A percentile compares a stretch with the other conserved stretches of the same genome.
These are phyloP conservation scores for Danio jaintianensis DNA, from an alignment of 2,797 vertebrate species.

Conservation along the genomic window DNA sequence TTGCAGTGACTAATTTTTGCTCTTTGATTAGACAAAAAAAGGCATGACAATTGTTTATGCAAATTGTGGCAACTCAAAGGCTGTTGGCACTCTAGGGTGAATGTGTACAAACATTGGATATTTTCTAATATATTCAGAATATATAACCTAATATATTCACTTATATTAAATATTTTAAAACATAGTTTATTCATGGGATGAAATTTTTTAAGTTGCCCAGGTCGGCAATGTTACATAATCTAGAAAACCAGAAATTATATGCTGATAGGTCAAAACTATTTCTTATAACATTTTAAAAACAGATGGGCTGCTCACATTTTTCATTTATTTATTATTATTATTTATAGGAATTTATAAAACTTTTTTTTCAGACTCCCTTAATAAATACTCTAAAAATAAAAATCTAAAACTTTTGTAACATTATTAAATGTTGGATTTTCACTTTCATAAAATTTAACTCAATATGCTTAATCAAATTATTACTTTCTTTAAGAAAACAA, in stretches of 20 bases:
- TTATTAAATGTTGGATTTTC: no score
- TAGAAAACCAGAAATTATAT: not conserved
- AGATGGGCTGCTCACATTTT: not conserved
- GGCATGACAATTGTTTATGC: slow-evolving; percentile 10
- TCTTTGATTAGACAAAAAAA: slow-evolving; percentile 17
- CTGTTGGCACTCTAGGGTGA: not conserved
- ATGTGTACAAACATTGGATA: not conserved
- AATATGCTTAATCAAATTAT: no score
- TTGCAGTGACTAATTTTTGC: not conserved
- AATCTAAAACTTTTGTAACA: no score
- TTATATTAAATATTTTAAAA: not conserved
- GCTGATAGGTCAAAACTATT: not conserved
- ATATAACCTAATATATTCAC: no score
- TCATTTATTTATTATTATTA: not conserved
- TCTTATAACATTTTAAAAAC: not conserved
- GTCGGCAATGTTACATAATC: not conserved
- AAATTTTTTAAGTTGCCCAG: not conserved
- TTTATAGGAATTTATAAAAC: no score
- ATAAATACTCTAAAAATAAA: no score
- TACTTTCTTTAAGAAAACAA: no score
- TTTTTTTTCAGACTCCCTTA: no score
- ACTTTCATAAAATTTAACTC: no score
- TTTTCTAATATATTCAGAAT: no score
- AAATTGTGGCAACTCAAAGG: slow-evolving; percentile 2
- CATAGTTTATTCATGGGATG: not conserved